A percentile compares a stretch with the other conserved stretches of the same genome.
Evolutionary conservation across 2,888 invertebrate species (phyloP).

Genomic region (Phyllotreta cruciferae): DNA sequence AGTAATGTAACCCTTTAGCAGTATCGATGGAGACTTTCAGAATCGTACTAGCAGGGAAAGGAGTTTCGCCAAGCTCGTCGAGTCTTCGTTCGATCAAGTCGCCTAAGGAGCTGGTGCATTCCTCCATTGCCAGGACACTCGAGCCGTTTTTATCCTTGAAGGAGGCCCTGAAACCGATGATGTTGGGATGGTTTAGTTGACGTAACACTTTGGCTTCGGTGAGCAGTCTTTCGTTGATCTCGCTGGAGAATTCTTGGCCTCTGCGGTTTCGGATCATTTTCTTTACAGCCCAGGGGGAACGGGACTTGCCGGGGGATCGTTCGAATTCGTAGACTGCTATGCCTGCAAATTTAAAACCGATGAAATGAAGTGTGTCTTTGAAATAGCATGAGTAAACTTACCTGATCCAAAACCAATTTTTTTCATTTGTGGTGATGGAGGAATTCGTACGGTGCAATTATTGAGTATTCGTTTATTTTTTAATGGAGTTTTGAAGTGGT

Average conservation of each 20-base stretch:
- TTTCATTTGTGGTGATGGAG: slow-evolving; percentile 76
- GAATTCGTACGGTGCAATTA: slow-evolving; percentile 61
- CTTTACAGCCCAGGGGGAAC: slow-evolving; percentile 90
- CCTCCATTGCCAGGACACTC: slow-evolving; percentile 80
- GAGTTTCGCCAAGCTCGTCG: slow-evolving; percentile 63
- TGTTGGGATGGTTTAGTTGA: slow-evolving; percentile 78
- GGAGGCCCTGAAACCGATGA: slow-evolving; percentile 76
- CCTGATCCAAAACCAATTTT: slow-evolving; percentile 81
- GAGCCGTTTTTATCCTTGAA: slow-evolving; percentile 63
- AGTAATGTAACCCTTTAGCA: slow-evolving; percentile 75
- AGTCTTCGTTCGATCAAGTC: slow-evolving; percentile 74
- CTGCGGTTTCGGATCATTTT: slow-evolving; percentile 63
- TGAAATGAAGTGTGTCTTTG: slow-evolving; percentile 2
- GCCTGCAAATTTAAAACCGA: slow-evolving; percentile 61
- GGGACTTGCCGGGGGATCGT: slow-evolving; percentile 71
- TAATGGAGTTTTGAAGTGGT: slow-evolving; percentile 61
- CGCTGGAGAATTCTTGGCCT: slow-evolving; percentile 50
- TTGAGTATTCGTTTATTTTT: slow-evolving; percentile 52
- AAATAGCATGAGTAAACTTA: slow-evolving; percentile 48
- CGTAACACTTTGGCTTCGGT: slow-evolving; percentile 76
- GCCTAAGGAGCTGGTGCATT: slow-evolving; percentile 74
- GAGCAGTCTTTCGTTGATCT: slow-evolving; percentile 65
- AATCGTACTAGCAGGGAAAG: slow-evolving; percentile 70
- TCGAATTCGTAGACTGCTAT: slow-evolving; percentile 79
- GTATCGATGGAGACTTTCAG: slow-evolving; percentile 73